Conservation (phyloP, 2,113 vertebrate genomes). For the Myanophis thanlyinensis region DNA sequence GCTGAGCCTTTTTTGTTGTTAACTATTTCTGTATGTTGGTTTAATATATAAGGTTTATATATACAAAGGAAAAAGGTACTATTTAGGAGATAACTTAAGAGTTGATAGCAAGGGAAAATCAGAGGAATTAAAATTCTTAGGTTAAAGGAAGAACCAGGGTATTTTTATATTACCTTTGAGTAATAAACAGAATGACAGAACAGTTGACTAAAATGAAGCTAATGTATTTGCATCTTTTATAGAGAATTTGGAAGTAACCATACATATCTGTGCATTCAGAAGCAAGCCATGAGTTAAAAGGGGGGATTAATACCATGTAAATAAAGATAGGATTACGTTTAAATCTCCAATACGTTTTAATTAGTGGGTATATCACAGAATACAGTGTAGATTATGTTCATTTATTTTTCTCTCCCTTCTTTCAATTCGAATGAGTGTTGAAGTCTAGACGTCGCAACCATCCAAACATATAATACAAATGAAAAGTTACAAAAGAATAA, state of each 20-base stretch:
- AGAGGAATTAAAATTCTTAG: too few relatives aligned
- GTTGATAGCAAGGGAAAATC: not conserved
- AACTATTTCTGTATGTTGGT: too few relatives aligned
- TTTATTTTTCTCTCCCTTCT: not conserved
- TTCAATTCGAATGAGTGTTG: not conserved
- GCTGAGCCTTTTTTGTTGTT: not conserved
- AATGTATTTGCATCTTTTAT: not conserved
- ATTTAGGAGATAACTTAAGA: not conserved
- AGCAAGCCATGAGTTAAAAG: not conserved
- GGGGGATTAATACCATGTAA: not conserved
- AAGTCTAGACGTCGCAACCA: not conserved
- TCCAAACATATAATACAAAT: not conserved
- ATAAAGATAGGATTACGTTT: not conserved
- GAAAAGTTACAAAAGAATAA: not conserved
- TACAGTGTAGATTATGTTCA: not conserved
- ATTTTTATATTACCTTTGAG: not conserved
- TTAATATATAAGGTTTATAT: not conserved
- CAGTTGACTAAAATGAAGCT: not conserved
- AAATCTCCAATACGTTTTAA: not conserved
- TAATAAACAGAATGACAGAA: not conserved
- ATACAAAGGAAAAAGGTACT: not conserved
- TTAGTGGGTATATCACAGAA: not conserved
- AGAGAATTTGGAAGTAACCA: not conserved
- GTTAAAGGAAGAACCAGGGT: not conserved
- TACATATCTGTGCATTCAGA: not conserved